A percentile compares a stretch with the other conserved stretches of the same genome.
phyloP scores from a whole-genome alignment of 1,140 invertebrate genomes.

The Drosophila mayri region DNA sequence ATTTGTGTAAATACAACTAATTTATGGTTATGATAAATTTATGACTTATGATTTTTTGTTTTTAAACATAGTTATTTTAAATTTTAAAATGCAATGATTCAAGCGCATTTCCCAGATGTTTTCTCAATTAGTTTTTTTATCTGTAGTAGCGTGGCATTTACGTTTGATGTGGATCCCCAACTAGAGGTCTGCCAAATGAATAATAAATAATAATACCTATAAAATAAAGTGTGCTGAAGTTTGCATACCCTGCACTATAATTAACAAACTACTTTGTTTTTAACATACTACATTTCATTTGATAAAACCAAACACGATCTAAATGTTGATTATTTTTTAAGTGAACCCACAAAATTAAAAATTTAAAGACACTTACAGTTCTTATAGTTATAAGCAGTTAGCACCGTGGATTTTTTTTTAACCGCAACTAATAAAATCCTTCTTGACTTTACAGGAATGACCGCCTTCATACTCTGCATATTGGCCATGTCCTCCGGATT shows the following conservation, averaged over 20 bases:
- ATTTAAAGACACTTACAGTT: background rate
- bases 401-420: background rate
- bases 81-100: background rate
- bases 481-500: constrained; percentile 71
- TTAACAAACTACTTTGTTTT: background rate
- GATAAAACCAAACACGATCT: background rate
- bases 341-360: background rate
- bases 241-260: background rate
- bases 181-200: background rate
- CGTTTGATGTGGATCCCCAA: background rate
- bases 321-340: background rate
- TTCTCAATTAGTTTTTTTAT: background rate
- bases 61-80: no score
- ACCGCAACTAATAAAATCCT: constrained; percentile 1
- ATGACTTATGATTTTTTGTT: no score
- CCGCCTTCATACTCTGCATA: constrained; percentile 64
- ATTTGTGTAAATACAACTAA: no score
- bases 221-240: background rate
- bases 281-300: no score
- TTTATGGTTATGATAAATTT: no score
- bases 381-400: background rate
- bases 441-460: constrained; percentile 53
- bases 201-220: background rate
- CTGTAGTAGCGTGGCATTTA: background rate
- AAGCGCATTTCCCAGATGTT: background rate